A percentile compares a stretch with the other conserved stretches of the same genome.
Evolutionary conservation across 2,888 invertebrate species (phyloP).

Genomic region (Drosophila antonietae): DNA sequence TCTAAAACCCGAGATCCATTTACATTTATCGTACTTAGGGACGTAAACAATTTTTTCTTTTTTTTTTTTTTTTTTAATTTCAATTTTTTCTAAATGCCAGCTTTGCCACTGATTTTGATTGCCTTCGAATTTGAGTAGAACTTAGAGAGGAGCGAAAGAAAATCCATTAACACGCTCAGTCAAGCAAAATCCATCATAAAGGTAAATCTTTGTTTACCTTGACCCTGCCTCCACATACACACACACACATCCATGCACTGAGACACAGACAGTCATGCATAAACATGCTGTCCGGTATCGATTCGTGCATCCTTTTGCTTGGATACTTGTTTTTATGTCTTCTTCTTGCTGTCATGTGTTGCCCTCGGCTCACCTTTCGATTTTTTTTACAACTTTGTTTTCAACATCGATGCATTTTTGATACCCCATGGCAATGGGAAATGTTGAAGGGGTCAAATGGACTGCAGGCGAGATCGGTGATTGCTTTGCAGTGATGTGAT

Average conservation of each 20-base stretch:
- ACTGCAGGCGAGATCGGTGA: not conserved
- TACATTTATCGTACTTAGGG: conserved; percentile 64
- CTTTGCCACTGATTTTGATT: conserved; percentile 56
- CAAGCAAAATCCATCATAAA: conserved; percentile 70
- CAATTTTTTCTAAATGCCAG: conserved; percentile 45
- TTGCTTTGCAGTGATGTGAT: not conserved
- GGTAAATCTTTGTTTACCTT: conserved; percentile 69
- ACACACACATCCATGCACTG: conserved; percentile 12
- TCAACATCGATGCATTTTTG: conserved; percentile 70
- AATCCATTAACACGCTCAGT: conserved; percentile 73
- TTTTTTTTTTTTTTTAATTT: conserved; percentile 10
- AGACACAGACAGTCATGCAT: conserved; percentile 1
- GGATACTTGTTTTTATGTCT: conserved; percentile 77
- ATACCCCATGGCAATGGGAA: not conserved
- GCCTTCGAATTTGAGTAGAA: conserved; percentile 46
- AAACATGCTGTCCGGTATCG: conserved; percentile 31
- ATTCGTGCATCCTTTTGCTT: conserved; percentile 65
- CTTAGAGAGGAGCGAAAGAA: conserved; percentile 25
- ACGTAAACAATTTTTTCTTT: conserved; percentile 24
- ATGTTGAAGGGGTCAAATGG: not conserved
- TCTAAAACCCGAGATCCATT: conserved; percentile 67
- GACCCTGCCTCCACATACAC: conserved; percentile 66
- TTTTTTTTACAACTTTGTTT: conserved; percentile 73
- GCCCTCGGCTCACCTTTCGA: conserved; percentile 68
- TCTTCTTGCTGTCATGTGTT: conserved; percentile 46